Conservation (phyloP, 1,140 invertebrate species). For the Drosophila funebris region DNA sequence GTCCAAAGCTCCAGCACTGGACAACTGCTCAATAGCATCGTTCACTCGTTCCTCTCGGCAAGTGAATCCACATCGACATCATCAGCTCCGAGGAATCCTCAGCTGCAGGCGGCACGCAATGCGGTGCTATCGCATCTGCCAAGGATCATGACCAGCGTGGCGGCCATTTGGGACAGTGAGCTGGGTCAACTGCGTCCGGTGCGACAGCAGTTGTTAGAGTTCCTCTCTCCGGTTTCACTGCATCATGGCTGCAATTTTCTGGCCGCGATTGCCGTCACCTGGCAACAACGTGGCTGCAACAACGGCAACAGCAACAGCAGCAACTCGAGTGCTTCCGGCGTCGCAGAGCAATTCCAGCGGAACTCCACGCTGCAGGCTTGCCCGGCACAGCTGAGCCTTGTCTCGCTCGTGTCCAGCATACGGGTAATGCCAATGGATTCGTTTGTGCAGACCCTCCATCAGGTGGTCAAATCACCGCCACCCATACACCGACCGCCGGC, state of each 20-base stretch:
- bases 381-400: constrained; percentile 90
- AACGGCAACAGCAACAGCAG: constrained; percentile 8
- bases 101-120: constrained; percentile 86
- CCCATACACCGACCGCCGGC: constrained; percentile 87
- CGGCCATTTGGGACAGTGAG: constrained; percentile 91
- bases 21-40: constrained; percentile 92
- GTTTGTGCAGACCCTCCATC: constrained; percentile 93
- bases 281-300: constrained; percentile 89
- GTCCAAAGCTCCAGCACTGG: constrained; percentile 86
- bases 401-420: constrained; percentile 91
- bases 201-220: constrained; percentile 93
- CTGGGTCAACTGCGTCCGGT: constrained; percentile 84
- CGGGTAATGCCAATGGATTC: constrained; percentile 94
- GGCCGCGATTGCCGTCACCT: constrained; percentile 93
- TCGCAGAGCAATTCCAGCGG: constrained; percentile 73
- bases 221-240: constrained; percentile 94
- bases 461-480: constrained; percentile 92
- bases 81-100: constrained; percentile 78
- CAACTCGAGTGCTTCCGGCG: constrained; percentile 68
- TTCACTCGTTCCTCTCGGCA: constrained; percentile 89
- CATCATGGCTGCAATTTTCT: constrained; percentile 93
- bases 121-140: constrained; percentile 92
- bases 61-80: constrained; percentile 48
- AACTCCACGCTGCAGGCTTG: constrained; percentile 86
- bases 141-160: constrained; percentile 91